These are phyloP conservation scores for Eugnorisma glareosa DNA, from an alignment of 2,888 invertebrate species.

Conservation along the genomic window DNA sequence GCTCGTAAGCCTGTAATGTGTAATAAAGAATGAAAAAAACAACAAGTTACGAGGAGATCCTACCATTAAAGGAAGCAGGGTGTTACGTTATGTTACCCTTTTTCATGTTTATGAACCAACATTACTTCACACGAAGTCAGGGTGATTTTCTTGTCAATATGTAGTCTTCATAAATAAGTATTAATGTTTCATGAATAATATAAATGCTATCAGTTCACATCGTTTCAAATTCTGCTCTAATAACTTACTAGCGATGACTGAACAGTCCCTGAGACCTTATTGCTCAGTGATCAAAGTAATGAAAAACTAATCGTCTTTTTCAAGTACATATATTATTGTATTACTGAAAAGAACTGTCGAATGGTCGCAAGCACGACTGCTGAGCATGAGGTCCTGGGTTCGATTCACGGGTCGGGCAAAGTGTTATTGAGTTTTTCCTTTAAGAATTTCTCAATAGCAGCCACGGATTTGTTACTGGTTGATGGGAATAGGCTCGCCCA, in stretches of 20 bases:
- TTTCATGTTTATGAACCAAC: slow-evolving; percentile 30
- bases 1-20: slow-evolving; percentile 16
- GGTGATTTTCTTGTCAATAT: slow-evolving; percentile 40
- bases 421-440: background rate
- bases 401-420: background rate
- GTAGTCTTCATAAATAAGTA: slow-evolving; percentile 4
- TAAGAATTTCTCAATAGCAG: background rate
- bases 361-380: no score
- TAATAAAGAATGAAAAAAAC: slow-evolving; percentile 33
- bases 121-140: slow-evolving; percentile 5
- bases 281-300: background rate
- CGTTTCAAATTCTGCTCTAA: slow-evolving; percentile 7
- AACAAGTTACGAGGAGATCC: slow-evolving; percentile 18
- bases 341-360: background rate
- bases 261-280: no score
- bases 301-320: background rate
- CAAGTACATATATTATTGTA: background rate
- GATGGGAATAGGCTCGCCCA: background rate
- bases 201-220: slow-evolving; percentile 13
- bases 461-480: background rate
- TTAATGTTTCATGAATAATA: slow-evolving; percentile 21
- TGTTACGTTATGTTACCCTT: slow-evolving; percentile 25
- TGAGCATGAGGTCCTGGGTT: background rate
- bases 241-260: background rate
- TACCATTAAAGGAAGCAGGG: slow-evolving; percentile 25